Evolutionary conservation across 1,140 invertebrate genomes (phyloP).

Genomic region (Drosophila equinoxialis): DNA sequence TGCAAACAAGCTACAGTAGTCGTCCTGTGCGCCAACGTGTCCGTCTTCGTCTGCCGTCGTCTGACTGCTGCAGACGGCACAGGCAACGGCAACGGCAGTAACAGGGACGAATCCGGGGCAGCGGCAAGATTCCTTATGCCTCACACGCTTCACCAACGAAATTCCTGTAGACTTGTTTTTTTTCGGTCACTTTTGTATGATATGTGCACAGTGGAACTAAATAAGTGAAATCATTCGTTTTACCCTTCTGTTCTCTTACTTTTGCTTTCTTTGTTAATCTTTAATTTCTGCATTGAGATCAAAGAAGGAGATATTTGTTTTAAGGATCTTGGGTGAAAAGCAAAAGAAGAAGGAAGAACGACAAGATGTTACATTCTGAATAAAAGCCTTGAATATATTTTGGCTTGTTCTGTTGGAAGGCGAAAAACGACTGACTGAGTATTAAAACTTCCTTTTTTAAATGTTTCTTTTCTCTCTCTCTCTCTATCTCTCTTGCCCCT

Average conservation of each 20-base stretch:
- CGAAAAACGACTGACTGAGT: too few relatives aligned
- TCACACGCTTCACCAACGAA: conserved; percentile 22
- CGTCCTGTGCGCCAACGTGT: neutral
- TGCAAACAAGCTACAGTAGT: conserved; percentile 44
- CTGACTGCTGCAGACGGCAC: conserved; percentile 18
- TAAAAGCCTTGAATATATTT: too few relatives aligned
- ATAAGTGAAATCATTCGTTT: neutral
- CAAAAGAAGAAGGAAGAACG: too few relatives aligned
- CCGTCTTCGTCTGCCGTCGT: conserved; percentile 1
- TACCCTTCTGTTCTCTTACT: neutral
- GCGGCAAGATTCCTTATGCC: conserved; percentile 28
- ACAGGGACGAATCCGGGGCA: neutral
- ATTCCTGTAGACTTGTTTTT: conserved; percentile 10
- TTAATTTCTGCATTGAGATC: neutral
- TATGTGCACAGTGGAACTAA: conserved; percentile 15
- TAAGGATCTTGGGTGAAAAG: too few relatives aligned
- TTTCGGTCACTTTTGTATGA: neutral
- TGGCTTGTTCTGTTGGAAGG: too few relatives aligned
- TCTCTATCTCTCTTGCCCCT: too few relatives aligned
- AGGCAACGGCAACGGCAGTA: conserved; percentile 1
- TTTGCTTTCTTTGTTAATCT: neutral
- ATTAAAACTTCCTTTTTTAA: too few relatives aligned
- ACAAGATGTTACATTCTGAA: too few relatives aligned
- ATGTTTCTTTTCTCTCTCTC: too few relatives aligned
- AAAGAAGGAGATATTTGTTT: too few relatives aligned